These are phyloP conservation scores for Chloroceryle inda DNA, from an alignment of 2,797 vertebrate genomes.

Conservation along the genomic window DNA sequence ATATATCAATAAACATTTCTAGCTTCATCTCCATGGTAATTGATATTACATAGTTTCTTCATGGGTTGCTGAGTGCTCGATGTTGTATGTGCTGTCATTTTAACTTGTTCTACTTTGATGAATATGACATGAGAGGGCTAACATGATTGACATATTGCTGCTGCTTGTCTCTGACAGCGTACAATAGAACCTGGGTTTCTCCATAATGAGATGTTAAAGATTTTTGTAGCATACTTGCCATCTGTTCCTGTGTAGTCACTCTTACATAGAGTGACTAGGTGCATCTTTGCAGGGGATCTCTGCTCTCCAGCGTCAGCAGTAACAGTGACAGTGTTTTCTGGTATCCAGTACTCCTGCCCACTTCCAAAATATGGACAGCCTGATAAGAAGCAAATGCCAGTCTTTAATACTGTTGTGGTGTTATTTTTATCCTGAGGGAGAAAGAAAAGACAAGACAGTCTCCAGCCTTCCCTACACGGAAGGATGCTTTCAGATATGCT, in stretches of 20 bases:
- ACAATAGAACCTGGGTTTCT: conserved; percentile 29
- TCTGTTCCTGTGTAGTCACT: conserved; percentile 24
- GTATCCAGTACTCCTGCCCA: not conserved
- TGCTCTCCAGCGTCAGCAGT: not conserved
- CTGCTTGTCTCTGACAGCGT: not conserved
- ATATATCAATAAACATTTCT: not conserved
- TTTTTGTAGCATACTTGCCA: conserved; percentile 30
- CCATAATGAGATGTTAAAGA: conserved; percentile 5
- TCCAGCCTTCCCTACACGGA: not conserved
- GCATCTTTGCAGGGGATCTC: not conserved
- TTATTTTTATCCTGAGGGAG: not conserved
- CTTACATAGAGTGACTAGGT: not conserved
- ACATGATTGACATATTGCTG: conserved; percentile 40
- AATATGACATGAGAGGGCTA: not conserved
- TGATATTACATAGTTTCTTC: not conserved
- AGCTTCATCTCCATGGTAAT: not conserved
- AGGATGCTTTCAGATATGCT: not conserved
- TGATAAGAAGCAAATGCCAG: not conserved
- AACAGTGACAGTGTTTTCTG: not conserved
- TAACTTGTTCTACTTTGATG: conserved; percentile 53
- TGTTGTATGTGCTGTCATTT: not conserved
- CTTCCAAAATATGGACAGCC: not conserved
- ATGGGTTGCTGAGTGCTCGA: not conserved
- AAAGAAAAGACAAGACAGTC: not conserved
- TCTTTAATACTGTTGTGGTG: not conserved